Base-by-base conservation (phyloP, 2,113 vertebrate species). In the Rallus limicola region DNA sequence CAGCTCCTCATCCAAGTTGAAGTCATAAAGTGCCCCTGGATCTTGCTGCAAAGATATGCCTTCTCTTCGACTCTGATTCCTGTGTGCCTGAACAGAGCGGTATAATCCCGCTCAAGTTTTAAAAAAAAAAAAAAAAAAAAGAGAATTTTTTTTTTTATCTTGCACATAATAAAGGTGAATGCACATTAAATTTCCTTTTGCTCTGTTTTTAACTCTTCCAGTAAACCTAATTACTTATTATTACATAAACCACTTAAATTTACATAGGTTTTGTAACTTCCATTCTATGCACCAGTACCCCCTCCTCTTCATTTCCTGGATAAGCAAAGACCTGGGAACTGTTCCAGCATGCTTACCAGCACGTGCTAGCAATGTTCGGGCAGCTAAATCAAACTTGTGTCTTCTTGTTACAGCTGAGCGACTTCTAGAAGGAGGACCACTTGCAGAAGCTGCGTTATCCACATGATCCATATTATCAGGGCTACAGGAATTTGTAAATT, bases 1-100 rank as follows among this genome's bases (percentile, higher is more conserved):
- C 95, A 99, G 86, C 95, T 99, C 99, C 58, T 99, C 99, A 21
- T 99, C 99, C 96, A 99, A 98, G 98, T 99, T 99, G 97, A 99
- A 99, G 98, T 99, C 99, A 34, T 99, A 99, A 18, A 99, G 97
- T 0, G 99, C 97, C 3, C 99, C 98, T 9, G 98, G 99, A 88
- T 99, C 99, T 92, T 99, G 99, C 82, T 99, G 99, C 79, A 99
- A 96, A 56, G 98, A 98, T 16, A 99, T 98, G 5, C 98, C 99
- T 91, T 99, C 99, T 82, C 99, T 98, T 14, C 99, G 98, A 10
- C 98, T 98, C 97, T 99, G 99, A 94, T 98, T 99, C 95, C 99
- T 98, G 97, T 99, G 99, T 26, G 99, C 99, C 98, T 99, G 99
- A 68, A 99, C 99, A 8, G 99, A 99, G 96, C 99, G 99, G 98